These are phyloP conservation scores for Thermophis baileyi DNA, from an alignment of 2,113 vertebrate genomes.

Conservation along the genomic window DNA sequence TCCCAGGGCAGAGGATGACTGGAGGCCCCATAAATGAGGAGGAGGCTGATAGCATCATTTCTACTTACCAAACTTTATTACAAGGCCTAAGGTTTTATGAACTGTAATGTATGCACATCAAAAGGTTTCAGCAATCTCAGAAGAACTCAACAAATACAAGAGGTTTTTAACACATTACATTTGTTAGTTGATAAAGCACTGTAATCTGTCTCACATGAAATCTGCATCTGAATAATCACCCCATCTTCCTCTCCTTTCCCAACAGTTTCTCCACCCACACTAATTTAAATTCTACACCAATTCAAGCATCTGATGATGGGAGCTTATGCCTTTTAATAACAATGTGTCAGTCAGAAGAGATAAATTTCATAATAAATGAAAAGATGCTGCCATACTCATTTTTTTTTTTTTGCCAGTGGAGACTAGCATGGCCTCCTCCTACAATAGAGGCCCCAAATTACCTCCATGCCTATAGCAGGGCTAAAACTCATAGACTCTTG, in stretches of 20 bases:
- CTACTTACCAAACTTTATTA: not conserved
- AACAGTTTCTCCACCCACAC: not conserved
- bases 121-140: not conserved
- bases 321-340: not conserved
- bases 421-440: not conserved
- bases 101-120: not conserved
- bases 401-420: not conserved
- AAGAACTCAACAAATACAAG: not conserved
- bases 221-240: not conserved
- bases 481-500: not conserved
- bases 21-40: not conserved
- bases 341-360: not conserved
- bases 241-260: not conserved
- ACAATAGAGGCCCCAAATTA: not conserved
- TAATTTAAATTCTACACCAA: not conserved
- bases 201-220: not conserved
- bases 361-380: not conserved
- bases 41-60: not conserved
- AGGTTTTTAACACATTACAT: not conserved
- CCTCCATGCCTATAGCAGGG: not conserved
- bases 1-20: not conserved
- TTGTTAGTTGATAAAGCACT: not conserved
- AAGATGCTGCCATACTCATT: not conserved
- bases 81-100: not conserved
- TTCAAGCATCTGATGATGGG: not conserved